Evolutionary conservation across 2,797 vertebrate species (phyloP).

Genomic region (Catamblyrhynchus diadema): DNA sequence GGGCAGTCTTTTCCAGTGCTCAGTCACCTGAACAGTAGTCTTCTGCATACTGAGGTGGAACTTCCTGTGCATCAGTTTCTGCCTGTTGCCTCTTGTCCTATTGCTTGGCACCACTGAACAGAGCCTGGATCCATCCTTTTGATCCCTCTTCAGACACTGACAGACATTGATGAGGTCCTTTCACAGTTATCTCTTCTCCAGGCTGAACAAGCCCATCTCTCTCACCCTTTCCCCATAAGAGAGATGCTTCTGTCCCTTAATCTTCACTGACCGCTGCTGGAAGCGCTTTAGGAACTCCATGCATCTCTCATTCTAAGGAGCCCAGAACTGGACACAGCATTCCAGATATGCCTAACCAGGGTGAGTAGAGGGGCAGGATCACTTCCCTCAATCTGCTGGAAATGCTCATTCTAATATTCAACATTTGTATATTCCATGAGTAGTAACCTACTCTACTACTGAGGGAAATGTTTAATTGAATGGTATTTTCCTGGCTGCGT

Average conservation of each 20-base stretch:
- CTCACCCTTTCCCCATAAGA: background rate
- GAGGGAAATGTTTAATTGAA: background rate
- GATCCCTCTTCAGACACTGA: background rate
- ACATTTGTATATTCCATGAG: background rate
- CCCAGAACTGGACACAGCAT: too few species aligned
- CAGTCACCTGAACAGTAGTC: too few species aligned
- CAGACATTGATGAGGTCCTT: background rate
- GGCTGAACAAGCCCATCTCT: background rate
- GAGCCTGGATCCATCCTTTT: background rate
- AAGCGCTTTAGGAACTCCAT: background rate
- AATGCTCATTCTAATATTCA: background rate
- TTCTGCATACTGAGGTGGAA: background rate
- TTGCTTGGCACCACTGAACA: background rate
- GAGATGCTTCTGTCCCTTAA: background rate
- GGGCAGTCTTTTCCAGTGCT: background rate
- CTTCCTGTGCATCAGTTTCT: background rate
- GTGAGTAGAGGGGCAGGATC: background rate
- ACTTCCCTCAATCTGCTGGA: background rate
- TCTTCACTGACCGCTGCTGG: background rate
- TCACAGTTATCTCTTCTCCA: background rate
- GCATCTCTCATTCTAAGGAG: fast-evolving
- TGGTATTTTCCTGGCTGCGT: background rate
- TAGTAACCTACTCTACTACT: background rate
- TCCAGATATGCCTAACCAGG: too few species aligned
- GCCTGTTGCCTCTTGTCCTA: background rate